Evolutionary conservation across 2,888 invertebrate species (phyloP), one percentile per base, ranked within the genome.

Genomic region (Sphinx pinastri): DNA sequence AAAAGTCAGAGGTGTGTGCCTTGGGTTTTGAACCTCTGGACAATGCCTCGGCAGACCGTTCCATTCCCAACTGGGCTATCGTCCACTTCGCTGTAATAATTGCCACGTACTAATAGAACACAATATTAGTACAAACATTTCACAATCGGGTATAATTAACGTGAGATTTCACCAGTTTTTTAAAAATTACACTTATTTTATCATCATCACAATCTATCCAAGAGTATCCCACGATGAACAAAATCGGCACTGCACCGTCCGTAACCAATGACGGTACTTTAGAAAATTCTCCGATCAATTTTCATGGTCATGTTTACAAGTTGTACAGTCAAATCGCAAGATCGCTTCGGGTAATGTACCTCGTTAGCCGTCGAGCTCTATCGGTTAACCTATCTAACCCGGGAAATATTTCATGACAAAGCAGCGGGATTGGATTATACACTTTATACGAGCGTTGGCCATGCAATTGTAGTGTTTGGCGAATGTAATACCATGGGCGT

Each of bases 361-460:
- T 88, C 84, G 87, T 87, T 87, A 88, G 82, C 78, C 70, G 73
- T 73, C 75, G 74, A 73, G 80, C 72, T 78, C 81, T 88, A 85
- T 85, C 84, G 75, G 73, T 74, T 86, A 76, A 86, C 86, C 84
- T 81, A 82, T 84, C 82, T 84, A 81, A 86, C 84, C 82, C 72
- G 68, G 69, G 75, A 72, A 70, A 60, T 68, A 68, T 73, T 72
- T 77, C 69, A 71, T 72, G 59, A 63, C 60, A 31, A 60, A 19
- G 66, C 60, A 14, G 54, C 19, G 16, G 52, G 25, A 25, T 25
- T 25, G 25, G 25, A 2, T 25, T 25, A 25, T 25, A 25, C 25
- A 25, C 25, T 25, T 25, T 25, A 25, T 25, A 25, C 25, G n/a
- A 16, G 2, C 38, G 38, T 38, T 38, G 38, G 38, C 4, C 38